Percentiles rank a stretch among this genome's conserved stretches.
Conservation (phyloP, 1,140 invertebrate genomes). For the Dendroctonus valens region DNA sequence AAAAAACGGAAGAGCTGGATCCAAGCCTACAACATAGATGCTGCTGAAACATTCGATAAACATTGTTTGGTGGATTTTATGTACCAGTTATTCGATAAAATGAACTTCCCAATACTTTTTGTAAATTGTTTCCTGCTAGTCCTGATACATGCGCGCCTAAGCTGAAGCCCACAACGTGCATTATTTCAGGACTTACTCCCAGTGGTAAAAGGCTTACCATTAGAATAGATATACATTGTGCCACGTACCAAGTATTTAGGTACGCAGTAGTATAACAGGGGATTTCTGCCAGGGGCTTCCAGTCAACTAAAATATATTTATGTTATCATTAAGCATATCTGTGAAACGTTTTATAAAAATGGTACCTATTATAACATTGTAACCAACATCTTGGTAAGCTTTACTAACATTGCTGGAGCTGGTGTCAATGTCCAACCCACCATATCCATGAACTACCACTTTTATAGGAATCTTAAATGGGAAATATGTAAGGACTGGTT, state of each 20-base stretch:
- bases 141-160: conserved; percentile 65
- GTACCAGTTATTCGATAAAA: conserved; percentile 60
- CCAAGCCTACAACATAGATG: conserved; percentile 50
- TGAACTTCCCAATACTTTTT: conserved; percentile 44
- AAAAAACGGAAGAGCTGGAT: conserved; percentile 63
- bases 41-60: not conserved
- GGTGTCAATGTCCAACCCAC: conserved; percentile 41
- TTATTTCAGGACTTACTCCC: conserved; percentile 44
- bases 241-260: conserved; percentile 54
- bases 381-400: conserved; percentile 42
- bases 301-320: conserved; percentile 51
- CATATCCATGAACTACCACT: conserved; percentile 47
- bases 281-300: conserved; percentile 51
- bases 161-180: conserved; percentile 66
- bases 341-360: not conserved
- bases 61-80: not conserved
- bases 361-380: conserved; percentile 45
- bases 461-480: conserved; percentile 36
- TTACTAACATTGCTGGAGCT: conserved; percentile 40
- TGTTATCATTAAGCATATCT: not conserved
- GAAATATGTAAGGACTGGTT: not conserved
- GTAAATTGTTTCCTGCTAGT: conserved; percentile 54
- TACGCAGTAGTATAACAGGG: conserved; percentile 56
- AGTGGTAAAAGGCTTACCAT: conserved; percentile 45
- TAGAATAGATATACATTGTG: conserved; percentile 52